These are phyloP conservation scores for Amitus sp. DNA, from an alignment of 2,888 invertebrate species.

Conservation along the genomic window DNA sequence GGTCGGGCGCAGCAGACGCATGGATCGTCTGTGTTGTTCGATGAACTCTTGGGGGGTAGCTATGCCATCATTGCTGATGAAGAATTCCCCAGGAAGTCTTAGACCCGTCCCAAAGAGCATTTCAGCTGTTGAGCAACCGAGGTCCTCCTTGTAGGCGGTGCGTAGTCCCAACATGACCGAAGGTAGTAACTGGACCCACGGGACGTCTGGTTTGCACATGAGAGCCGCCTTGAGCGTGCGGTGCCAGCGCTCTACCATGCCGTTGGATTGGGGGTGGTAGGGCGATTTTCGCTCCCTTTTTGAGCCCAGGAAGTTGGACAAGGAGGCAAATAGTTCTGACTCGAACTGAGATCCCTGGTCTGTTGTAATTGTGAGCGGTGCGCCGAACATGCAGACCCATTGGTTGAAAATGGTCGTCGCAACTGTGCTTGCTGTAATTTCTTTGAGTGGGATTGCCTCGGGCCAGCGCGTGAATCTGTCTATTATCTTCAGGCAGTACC, in stretches of 20 bases:
- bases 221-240: not conserved
- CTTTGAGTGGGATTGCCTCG: constrained; percentile 47
- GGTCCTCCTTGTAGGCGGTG: constrained; percentile 46
- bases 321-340: not conserved
- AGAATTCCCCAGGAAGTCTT: constrained; percentile 31
- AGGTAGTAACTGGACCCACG: constrained; percentile 42
- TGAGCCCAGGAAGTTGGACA: not conserved
- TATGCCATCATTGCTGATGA: too few species aligned
- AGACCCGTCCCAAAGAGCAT: constrained; percentile 42
- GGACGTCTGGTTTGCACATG: not conserved
- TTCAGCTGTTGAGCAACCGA: constrained; percentile 42
- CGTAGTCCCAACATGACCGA: constrained; percentile 43
- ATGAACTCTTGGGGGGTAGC: too few species aligned
- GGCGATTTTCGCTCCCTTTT: not conserved
- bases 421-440: constrained; percentile 47
- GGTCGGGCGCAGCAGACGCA: too few species aligned
- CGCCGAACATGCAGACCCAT: constrained; percentile 50
- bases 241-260: too few species aligned
- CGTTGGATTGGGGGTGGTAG: not conserved
- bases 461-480: constrained; percentile 50
- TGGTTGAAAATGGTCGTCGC: constrained; percentile 41
- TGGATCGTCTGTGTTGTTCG: too few species aligned
- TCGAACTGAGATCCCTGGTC: not conserved
- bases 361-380: constrained; percentile 28
- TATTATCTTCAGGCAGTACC: constrained; percentile 50